Percentiles rank a stretch among this genome's conserved stretches.
phyloP scores from a whole-genome alignment of 1,140 invertebrate genomes.

The Eumaeus atala region DNA sequence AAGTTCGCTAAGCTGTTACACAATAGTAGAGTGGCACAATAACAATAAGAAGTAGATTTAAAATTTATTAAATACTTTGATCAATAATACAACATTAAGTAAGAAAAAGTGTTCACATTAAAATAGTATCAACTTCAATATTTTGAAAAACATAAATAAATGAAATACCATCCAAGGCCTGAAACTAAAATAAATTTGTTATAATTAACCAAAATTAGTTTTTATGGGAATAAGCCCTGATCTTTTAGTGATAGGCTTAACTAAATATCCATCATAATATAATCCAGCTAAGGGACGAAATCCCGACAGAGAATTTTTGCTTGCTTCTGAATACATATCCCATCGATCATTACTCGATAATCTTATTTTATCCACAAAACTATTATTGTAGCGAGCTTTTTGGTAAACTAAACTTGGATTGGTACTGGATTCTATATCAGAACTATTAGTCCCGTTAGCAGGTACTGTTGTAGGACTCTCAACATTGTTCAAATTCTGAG shows the following conservation, averaged over 20 bases:
- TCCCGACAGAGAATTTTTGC: conserved; percentile 33
- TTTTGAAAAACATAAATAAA: no score
- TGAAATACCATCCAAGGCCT: no score
- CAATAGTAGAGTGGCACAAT: no score
- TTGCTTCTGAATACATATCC: conserved; percentile 37
- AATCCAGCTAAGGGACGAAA: conserved; percentile 61
- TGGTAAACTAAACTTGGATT: background rate
- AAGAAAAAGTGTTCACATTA: no score
- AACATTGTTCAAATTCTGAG: background rate
- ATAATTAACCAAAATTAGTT: background rate
- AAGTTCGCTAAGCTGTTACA: no score
- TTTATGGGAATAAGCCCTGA: conserved; percentile 1
- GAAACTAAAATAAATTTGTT: no score
- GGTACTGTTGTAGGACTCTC: background rate
- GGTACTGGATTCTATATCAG: background rate
- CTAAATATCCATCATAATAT: conserved; percentile 62
- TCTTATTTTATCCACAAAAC: conserved; percentile 40
- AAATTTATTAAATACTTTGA: no score
- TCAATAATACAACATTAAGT: no score
- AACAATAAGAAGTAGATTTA: no score
- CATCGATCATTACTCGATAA: conserved; percentile 51
- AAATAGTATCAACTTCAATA: no score
- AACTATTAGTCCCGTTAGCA: background rate
- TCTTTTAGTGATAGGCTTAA: conserved; percentile 25
- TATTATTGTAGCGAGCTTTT: conserved; percentile 29